phyloP scores from a whole-genome alignment of 1,140 invertebrate genomes.

The Helicorthomorpha holstii region DNA sequence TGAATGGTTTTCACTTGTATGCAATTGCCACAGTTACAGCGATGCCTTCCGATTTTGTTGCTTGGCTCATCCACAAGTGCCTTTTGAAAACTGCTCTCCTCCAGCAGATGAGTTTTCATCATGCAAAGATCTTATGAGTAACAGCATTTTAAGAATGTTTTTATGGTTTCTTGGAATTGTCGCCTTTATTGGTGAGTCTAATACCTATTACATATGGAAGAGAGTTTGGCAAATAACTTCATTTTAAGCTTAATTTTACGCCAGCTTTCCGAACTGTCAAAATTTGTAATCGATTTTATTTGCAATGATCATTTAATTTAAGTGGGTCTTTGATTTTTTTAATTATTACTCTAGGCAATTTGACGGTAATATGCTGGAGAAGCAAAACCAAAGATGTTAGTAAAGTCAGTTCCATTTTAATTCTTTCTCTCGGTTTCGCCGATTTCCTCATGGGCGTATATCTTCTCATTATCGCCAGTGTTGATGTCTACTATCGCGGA shows the following conservation, averaged over 20 bases:
- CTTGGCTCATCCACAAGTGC: slow-evolving; percentile 16
- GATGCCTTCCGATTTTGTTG: slow-evolving; percentile 31
- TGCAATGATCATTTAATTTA: not conserved
- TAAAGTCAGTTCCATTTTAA: slow-evolving; percentile 19
- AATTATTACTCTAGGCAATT: slow-evolving; percentile 18
- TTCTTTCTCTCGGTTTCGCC: slow-evolving; percentile 27
- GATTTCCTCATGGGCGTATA: slow-evolving; percentile 29
- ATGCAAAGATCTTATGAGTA: slow-evolving; percentile 32
- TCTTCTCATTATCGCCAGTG: slow-evolving; percentile 26
- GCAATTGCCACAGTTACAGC: not conserved
- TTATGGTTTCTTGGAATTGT: slow-evolving; percentile 30
- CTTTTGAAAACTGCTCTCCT: slow-evolving; percentile 21
- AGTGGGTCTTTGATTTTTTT: not conserved
- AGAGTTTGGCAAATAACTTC: too few species aligned
- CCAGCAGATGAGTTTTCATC: slow-evolving; percentile 30
- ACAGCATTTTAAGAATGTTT: slow-evolving; percentile 23
- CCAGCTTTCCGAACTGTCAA: not conserved
- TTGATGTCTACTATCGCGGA: slow-evolving; percentile 27
- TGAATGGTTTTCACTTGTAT: not conserved
- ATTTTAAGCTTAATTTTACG: too few species aligned
- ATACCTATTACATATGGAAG: too few species aligned
- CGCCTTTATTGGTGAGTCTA: slow-evolving; percentile 21
- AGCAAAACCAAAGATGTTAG: slow-evolving; percentile 18
- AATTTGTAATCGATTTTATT: not conserved
- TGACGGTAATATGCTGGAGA: slow-evolving; percentile 28